Conservation (phyloP, 1,140 invertebrate species). For the Tyrophagus putrescentiae region DNA sequence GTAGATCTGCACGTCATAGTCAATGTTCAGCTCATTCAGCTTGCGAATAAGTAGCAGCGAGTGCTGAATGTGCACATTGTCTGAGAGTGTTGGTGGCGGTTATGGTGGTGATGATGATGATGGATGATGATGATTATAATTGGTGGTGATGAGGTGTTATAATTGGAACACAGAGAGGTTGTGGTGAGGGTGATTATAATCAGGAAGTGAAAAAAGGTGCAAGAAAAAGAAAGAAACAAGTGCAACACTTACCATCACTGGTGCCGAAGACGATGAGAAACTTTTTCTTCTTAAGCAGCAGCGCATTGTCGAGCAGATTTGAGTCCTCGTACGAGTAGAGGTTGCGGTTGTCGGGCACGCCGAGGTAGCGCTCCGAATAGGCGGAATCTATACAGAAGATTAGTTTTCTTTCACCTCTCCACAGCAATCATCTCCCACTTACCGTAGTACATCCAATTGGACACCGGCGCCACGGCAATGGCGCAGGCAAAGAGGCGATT, state of each 20-base stretch:
- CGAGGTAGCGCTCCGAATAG: conserved; percentile 85
- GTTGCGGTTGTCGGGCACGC: conserved; percentile 55
- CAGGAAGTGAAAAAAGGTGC: too few species aligned
- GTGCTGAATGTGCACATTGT: conserved; percentile 84
- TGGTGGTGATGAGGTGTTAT: too few species aligned
- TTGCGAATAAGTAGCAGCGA: conserved; percentile 71
- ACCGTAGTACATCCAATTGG: conserved; percentile 86
- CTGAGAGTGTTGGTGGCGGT: conserved; percentile 47
- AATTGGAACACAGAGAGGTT: too few species aligned
- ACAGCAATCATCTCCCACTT: conserved; percentile 32
- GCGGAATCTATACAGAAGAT: conserved; percentile 73
- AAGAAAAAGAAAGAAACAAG: too few species aligned
- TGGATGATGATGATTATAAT: too few species aligned
- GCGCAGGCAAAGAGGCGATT: conserved; percentile 63
- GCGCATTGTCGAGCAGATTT: conserved; percentile 50
- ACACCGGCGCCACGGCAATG: conserved; percentile 74
- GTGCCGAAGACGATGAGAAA: conserved; percentile 76
- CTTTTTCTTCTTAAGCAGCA: conserved; percentile 61
- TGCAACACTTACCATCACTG: conserved; percentile 52
- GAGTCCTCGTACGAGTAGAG: conserved; percentile 61
- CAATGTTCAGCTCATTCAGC: conserved; percentile 58
- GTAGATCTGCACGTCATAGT: conserved; percentile 80
- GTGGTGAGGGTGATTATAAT: too few species aligned
- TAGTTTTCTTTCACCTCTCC: too few species aligned
- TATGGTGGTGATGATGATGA: too few species aligned